Conservation (phyloP, 2,888 invertebrate genomes). For the Dorcus parallelipipedus region DNA sequence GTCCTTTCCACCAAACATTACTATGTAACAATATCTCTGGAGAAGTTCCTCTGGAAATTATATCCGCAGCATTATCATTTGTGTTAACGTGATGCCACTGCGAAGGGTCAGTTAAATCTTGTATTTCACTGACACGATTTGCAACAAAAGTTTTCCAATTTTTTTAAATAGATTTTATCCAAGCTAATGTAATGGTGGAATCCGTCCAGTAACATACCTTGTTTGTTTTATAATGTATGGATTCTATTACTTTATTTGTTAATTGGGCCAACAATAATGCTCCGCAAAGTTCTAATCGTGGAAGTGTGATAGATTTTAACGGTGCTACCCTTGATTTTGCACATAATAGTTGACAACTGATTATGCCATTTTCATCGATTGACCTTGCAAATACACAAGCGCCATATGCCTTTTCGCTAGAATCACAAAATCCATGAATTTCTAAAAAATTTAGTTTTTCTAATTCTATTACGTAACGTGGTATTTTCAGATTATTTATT, state of each 20-base stretch:
- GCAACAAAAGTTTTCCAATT: conserved; percentile 30
- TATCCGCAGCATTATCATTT: conserved; percentile 29
- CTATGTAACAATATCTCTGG: no score
- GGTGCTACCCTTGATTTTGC: conserved; percentile 24
- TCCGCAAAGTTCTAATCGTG: conserved; percentile 20
- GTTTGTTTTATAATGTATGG: conserved; percentile 14
- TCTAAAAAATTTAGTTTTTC: no score
- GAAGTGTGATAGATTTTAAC: conserved; percentile 19
- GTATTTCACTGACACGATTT: conserved; percentile 28
- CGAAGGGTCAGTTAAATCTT: conserved; percentile 11
- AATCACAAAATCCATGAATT: conserved; percentile 14
- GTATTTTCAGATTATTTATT: no score
- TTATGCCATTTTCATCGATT: neutral
- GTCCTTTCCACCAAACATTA: no score
- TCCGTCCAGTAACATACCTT: conserved; percentile 26
- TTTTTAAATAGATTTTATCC: conserved; percentile 21
- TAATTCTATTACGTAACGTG: no score
- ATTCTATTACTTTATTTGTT: conserved; percentile 10
- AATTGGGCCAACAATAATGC: conserved; percentile 23
- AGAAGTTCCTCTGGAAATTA: conserved; percentile 23
- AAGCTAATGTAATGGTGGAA: conserved; percentile 28
- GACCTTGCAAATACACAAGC: conserved; percentile 15
- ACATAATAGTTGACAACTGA: conserved; percentile 10
- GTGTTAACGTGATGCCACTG: conserved; percentile 27
- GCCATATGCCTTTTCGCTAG: conserved; percentile 17